Base-by-base conservation (phyloP, 1,140 invertebrate species). In the Battus philenor region DNA sequence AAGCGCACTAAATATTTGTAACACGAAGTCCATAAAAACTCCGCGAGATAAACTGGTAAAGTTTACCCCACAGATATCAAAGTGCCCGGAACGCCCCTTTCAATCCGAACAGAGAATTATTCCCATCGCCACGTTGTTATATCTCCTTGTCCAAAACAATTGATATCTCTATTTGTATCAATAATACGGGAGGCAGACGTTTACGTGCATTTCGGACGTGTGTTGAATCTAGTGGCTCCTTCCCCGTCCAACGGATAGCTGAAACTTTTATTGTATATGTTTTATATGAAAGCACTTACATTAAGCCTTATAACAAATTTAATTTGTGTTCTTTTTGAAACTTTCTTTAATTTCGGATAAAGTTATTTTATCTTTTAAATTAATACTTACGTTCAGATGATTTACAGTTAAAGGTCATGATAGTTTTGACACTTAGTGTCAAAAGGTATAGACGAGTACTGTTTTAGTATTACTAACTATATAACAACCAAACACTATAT, bases 141-240 rank as follows among this genome's bases (percentile, higher is more conserved):
- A 66, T 71, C 59, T 67, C 48, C 68, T 64, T 74, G 78, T 78
- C 76, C 70, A 58, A 74, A 82, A 79, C 81, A 85, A 82, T 85
- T 82, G 81, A 78, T 81, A 82, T 80, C 68, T 79, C 72, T 79
- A 82, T 82, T 85, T 85, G 78, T 85, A 85, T 82, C 80, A 82
- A 85, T 85, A 81, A 79, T 79, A 66, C 65, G 54, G 54, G 59
- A 65, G 61, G 68, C 69, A 76, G 75, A 79, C 68, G 62, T 68
- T 79, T 78, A 78, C 72, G 74, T 77, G 69, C 54, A 69, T 72
- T 71, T 62, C 33, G 64, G 82, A 84, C 78, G 80, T 84, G 80
- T 51, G 29, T 33, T 30, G 80, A 82, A 82, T 84, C 54, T 53
- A 75, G 50, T 59, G 52, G 41, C 47, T 38, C 38, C 2, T 11